These are phyloP conservation scores for Rotaria macrura DNA, from an alignment of 2,888 invertebrate species.

Conservation along the genomic window DNA sequence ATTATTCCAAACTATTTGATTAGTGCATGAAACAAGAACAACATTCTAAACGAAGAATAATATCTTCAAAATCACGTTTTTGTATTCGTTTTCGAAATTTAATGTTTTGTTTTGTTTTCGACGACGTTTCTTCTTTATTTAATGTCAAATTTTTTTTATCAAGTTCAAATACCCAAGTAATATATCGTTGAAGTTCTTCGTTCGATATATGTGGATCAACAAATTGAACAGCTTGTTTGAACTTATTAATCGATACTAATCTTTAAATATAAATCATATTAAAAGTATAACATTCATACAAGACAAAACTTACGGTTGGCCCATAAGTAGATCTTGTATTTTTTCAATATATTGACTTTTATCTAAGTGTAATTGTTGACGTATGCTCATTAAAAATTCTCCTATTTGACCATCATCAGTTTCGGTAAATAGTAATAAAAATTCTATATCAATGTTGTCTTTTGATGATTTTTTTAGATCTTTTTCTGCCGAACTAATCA, in stretches of 20 bases:
- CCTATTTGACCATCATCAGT: background rate
- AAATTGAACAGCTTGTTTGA: background rate
- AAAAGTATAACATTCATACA: background rate
- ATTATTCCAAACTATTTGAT: too few species aligned
- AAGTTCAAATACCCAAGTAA: background rate
- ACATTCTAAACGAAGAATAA: background rate
- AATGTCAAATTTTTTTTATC: background rate
- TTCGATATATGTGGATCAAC: background rate
- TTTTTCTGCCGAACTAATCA: background rate
- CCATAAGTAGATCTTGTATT: background rate
- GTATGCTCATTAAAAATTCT: background rate
- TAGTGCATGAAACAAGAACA: background rate
- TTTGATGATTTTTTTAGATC: background rate
- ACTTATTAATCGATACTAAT: background rate
- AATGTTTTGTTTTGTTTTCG: background rate
- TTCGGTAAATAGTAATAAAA: background rate
- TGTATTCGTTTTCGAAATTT: background rate
- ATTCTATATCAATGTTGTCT: background rate
- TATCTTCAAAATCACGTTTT: background rate
- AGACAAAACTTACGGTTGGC: background rate
- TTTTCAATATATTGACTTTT: background rate
- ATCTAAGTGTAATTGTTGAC: background rate
- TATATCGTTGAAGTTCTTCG: background rate
- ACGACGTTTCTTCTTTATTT: background rate
- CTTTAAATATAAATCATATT: background rate